A percentile compares a stretch with the other conserved stretches of the same genome.
phyloP scores from a whole-genome alignment of 2,797 vertebrate genomes.

The Tenualosa thibaudeaui region DNA sequence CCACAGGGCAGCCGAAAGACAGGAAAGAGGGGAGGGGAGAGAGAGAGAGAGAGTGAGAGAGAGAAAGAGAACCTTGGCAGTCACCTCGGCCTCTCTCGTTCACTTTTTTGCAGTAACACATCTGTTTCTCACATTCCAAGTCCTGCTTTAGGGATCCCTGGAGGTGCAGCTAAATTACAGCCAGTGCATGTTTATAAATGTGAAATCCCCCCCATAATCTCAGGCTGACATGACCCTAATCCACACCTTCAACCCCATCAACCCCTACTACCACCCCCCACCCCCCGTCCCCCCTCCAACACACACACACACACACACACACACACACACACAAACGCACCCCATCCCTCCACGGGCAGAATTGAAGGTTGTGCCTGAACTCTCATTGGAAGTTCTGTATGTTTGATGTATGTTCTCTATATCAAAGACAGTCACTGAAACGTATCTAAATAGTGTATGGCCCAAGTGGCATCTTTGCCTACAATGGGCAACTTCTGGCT shows the following conservation, averaged over 20 bases:
- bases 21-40: background rate
- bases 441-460: too few species aligned
- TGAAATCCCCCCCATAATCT: slow-evolving; percentile 77
- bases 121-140: slow-evolving; percentile 74
- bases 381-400: too few species aligned
- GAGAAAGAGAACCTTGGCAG: slow-evolving; percentile 47
- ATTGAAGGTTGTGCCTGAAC: background rate
- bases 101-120: slow-evolving; percentile 67
- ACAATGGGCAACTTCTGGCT: too few species aligned
- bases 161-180: slow-evolving; percentile 78
- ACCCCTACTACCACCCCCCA: slow-evolving; percentile 45
- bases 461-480: too few species aligned
- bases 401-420: too few species aligned
- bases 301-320: background rate
- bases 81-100: slow-evolving; percentile 54
- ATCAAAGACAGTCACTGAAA: too few species aligned
- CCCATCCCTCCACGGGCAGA: background rate
- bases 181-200: slow-evolving; percentile 75
- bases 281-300: slow-evolving; percentile 2
- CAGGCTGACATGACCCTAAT: slow-evolving; percentile 72
- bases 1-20: background rate
- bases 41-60: slow-evolving; percentile 23
- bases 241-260: slow-evolving; percentile 48
- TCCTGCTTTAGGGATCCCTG: slow-evolving; percentile 69
- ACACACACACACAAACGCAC: background rate